Conservation (phyloP, 2,888 invertebrate genomes). For the Cosmia pyralina region DNA sequence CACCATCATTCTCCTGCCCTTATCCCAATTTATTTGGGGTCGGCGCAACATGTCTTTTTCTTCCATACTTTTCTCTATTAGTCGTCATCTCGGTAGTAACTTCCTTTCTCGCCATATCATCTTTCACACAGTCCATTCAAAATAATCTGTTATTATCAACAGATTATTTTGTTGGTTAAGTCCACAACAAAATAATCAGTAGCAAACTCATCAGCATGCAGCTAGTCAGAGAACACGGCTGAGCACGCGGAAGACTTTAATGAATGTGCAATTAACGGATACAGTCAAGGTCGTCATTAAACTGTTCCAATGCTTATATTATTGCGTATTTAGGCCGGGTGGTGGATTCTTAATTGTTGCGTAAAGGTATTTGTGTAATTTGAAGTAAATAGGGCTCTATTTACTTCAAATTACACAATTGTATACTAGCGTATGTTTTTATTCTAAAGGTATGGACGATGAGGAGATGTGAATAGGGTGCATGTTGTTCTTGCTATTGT, state of each 20-base stretch:
- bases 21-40: no score
- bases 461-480: neutral
- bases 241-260: conserved; percentile 57
- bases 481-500: neutral
- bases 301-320: conserved; percentile 57
- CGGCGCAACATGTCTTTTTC: no score
- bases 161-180: neutral
- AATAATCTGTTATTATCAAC: neutral
- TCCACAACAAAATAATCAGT: conserved; percentile 10
- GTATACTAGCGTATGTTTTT: neutral
- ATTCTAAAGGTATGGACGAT: neutral
- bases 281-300: conserved; percentile 56
- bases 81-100: no score
- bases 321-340: conserved; percentile 47
- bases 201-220: conserved; percentile 45
- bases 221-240: conserved; percentile 26
- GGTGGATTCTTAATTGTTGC: conserved; percentile 45
- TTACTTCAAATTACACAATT: no score
- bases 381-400: conserved; percentile 26
- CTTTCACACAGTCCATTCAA: no score
- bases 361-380: conserved; percentile 33
- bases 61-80: no score
- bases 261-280: conserved; percentile 64
- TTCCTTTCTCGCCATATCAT: no score
- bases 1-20: no score